Evolutionary conservation across 37 sponge, comb jelly and placozoan species (phyloP).

Genomic region (Aplysina aerophoba): DNA sequence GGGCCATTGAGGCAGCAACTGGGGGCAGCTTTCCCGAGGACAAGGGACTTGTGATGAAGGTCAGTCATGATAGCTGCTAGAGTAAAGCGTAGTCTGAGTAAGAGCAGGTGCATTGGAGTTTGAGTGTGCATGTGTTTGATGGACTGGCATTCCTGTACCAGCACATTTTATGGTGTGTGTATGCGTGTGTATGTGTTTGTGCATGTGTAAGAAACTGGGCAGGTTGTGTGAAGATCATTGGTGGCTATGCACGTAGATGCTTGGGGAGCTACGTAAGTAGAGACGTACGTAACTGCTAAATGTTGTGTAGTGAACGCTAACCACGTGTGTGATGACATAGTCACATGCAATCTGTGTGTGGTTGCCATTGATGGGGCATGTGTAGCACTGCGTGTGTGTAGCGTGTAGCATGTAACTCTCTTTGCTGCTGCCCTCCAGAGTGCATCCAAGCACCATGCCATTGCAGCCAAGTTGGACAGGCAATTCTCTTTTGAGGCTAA

Average conservation of each 20-base stretch:
- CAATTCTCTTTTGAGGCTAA: slow-evolving; percentile 77
- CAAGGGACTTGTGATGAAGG: slow-evolving; percentile 78
- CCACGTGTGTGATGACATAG: too few relatives aligned
- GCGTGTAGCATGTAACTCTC: not conserved
- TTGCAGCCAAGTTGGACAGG: slow-evolving; percentile 79
- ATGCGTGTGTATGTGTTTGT: slow-evolving; percentile 8
- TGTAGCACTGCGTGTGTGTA: not conserved
- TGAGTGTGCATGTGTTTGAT: too few relatives aligned
- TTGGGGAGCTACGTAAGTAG: too few relatives aligned
- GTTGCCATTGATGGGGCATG: not conserved
- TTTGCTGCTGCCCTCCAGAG: slow-evolving; percentile 32
- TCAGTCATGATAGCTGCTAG: slow-evolving; percentile 42
- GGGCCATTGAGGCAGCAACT: slow-evolving; percentile 62
- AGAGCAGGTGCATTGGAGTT: too few relatives aligned
- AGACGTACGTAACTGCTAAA: too few relatives aligned
- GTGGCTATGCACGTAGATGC: too few relatives aligned
- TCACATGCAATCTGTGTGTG: too few relatives aligned
- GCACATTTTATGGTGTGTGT: too few relatives aligned
- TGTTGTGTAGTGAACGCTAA: too few relatives aligned
- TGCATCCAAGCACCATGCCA: slow-evolving; percentile 91
- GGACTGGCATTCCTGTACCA: too few relatives aligned
- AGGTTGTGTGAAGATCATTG: too few relatives aligned
- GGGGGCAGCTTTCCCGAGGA: slow-evolving; percentile 70
- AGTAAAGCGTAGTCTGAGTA: not conserved
- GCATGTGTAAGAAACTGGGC: not conserved